Percentiles rank a stretch among this genome's conserved stretches.
Evolutionary conservation across 2,888 invertebrate genomes (phyloP).

Genomic region (Drosophila kuntzei): DNA sequence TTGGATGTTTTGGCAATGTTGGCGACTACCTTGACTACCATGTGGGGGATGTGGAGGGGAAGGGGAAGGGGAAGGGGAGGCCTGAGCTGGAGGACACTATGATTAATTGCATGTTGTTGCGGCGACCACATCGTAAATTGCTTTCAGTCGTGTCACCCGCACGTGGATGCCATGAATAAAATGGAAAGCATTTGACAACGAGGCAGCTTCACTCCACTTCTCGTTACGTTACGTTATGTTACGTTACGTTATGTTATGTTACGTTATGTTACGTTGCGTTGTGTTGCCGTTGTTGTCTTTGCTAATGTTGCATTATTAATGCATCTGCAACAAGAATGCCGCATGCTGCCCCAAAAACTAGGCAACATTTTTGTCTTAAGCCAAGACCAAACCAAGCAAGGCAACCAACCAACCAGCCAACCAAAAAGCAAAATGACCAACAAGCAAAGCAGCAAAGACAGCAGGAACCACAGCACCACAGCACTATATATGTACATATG

Average conservation of each 20-base stretch:
- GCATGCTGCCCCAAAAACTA: constrained; percentile 33
- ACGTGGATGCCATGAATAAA: constrained; percentile 59
- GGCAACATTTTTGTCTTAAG: constrained; percentile 29
- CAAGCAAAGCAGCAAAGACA: constrained; percentile 24
- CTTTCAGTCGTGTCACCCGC: constrained; percentile 59
- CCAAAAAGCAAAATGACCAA: constrained; percentile 28
- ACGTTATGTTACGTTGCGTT: constrained; percentile 14
- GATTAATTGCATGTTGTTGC: constrained; percentile 74
- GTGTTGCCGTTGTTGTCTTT: constrained; percentile 11
- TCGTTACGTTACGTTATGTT: constrained; percentile 33
- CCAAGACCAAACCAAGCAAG: constrained; percentile 13
- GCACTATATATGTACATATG: constrained; percentile 9
- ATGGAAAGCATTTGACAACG: neutral
- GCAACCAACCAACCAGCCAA: constrained; percentile 34
- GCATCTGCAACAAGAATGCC: constrained; percentile 58
- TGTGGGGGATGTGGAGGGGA: neutral
- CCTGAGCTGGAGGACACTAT: constrained; percentile 27
- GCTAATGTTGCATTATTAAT: constrained; percentile 75
- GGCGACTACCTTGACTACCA: neutral
- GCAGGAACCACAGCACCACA: constrained; percentile 15
- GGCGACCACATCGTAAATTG: constrained; percentile 68
- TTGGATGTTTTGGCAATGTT: constrained; percentile 41
- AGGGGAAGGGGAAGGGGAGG: no score
- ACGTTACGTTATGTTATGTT: constrained; percentile 3
- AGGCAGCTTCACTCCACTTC: constrained; percentile 6